phyloP scores from a whole-genome alignment of 2,113 vertebrate species.

The Bubo scandiacus region DNA sequence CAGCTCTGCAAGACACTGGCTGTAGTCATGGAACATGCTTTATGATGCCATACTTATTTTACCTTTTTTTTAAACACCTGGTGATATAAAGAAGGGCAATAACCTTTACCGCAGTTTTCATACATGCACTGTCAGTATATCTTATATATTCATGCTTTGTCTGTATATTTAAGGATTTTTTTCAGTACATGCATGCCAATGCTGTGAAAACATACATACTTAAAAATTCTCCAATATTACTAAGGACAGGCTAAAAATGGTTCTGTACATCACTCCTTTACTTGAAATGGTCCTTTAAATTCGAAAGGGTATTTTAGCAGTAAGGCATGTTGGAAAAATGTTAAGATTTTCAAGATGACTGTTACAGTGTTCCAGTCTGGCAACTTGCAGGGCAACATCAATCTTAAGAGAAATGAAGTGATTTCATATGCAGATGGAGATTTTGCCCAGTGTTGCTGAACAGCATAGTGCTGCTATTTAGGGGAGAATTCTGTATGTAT shows the following conservation, averaged over 20 bases:
- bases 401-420: slow-evolving; percentile 50
- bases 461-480: background rate
- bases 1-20: background rate
- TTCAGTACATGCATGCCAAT: background rate
- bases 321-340: background rate
- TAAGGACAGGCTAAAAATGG: background rate
- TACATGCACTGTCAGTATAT: background rate
- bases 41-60: background rate
- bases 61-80: background rate
- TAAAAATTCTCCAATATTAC: background rate
- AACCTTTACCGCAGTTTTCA: background rate
- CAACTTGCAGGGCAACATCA: slow-evolving; percentile 48
- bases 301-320: background rate
- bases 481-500: background rate
- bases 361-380: slow-evolving; percentile 29
- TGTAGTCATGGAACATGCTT: background rate
- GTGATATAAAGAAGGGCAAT: background rate
- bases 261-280: background rate
- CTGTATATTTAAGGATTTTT: background rate
- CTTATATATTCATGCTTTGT: background rate
- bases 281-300: slow-evolving; percentile 8
- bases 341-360: slow-evolving; percentile 38
- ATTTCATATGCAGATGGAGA: slow-evolving; percentile 41
- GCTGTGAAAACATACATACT: background rate
- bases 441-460: slow-evolving; percentile 45